Percentiles rank a stretch among this genome's conserved stretches.
These are phyloP conservation scores for Semaprochilodus insignis DNA, from an alignment of 2,797 vertebrate species.

Conservation along the genomic window DNA sequence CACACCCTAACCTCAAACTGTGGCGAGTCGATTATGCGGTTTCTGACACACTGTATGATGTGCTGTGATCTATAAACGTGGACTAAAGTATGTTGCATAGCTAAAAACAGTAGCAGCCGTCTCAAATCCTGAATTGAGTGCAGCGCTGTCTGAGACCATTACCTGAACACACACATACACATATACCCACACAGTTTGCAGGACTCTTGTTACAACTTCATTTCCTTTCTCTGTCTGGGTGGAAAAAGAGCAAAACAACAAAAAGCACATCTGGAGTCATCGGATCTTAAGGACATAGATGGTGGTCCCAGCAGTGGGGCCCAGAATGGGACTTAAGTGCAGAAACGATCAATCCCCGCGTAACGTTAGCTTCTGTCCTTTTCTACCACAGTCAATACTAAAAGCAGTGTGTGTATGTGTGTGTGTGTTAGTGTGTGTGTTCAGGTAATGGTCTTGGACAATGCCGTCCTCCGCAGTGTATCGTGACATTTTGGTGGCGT, in stretches of 20 bases:
- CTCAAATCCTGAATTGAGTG: too few relatives aligned
- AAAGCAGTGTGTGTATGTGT: not conserved
- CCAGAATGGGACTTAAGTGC: slow-evolving; percentile 78
- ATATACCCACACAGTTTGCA: slow-evolving; percentile 46
- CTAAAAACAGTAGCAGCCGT: too few relatives aligned
- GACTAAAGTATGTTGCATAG: too few relatives aligned
- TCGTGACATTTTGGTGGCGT: slow-evolving; percentile 14
- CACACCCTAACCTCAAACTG: too few relatives aligned
- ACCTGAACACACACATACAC: slow-evolving; percentile 4
- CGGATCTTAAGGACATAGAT: slow-evolving; percentile 68
- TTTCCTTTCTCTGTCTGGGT: slow-evolving; percentile 54
- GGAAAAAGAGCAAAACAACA: slow-evolving; percentile 44
- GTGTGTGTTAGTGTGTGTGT: not conserved
- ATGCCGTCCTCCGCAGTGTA: slow-evolving; percentile 56
- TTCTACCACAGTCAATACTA: slow-evolving; percentile 33
- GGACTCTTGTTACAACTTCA: slow-evolving; percentile 55
- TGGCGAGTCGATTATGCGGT: too few relatives aligned
- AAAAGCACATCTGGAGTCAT: slow-evolving; percentile 61
- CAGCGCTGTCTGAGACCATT: not conserved
- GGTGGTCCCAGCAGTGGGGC: slow-evolving; percentile 69
- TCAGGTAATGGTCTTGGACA: slow-evolving; percentile 70
- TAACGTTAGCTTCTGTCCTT: slow-evolving; percentile 73
- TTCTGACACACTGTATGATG: too few relatives aligned
- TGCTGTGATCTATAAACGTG: too few relatives aligned
- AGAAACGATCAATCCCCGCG: slow-evolving; percentile 76